Base-by-base conservation (phyloP, 2,113 vertebrate species). In the Seriola quinqueradiata region DNA sequence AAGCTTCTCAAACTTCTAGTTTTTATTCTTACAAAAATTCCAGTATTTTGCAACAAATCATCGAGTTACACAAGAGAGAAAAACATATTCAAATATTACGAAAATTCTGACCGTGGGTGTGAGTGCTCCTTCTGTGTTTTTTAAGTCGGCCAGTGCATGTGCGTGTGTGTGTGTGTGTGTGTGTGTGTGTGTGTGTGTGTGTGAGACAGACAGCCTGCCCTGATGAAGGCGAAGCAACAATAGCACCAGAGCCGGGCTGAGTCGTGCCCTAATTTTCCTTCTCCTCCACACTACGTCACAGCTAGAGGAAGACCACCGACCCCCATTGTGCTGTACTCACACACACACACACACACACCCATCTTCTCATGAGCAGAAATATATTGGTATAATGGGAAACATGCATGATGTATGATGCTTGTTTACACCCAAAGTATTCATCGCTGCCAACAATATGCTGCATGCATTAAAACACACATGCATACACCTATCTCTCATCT, bases 261-360 rank as follows among this genome's bases (percentile, higher is more conserved):
- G 82, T 85, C 64, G 34, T 92, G 91, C 82, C 88, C 92, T 87
- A 92, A 87, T 93, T 92, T 92, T 89, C 81, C 61, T 71, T 80
- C 89, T 87, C 61, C 79, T 87, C 36, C 83, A 75, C 46, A 1
- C 82, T 84, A 85, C 79, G 70, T 90, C 80, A 89, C 79, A 73
- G 70, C 79, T 10, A 34, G 71, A 90, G 69, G 75, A 88, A 88
- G 78, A 90, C 80, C 89, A 89, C 90, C 90, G 87, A 87, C 90
- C 90, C 91, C 90, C 90, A 89, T 68, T 66, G 58, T 44, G 77
- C 55, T 80, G 65, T 65, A 58, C 63, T 79, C 44, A 25, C 21
- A 50, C 28, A 57, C 54, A 65, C 28, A 44, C 19, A 23, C 54
- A 52, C 50, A 32, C 16, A 34, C 40, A 42, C 40, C 55, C 19